Base-by-base conservation (phyloP, 2,888 invertebrate genomes). In the Drosophila seclusa region DNA sequence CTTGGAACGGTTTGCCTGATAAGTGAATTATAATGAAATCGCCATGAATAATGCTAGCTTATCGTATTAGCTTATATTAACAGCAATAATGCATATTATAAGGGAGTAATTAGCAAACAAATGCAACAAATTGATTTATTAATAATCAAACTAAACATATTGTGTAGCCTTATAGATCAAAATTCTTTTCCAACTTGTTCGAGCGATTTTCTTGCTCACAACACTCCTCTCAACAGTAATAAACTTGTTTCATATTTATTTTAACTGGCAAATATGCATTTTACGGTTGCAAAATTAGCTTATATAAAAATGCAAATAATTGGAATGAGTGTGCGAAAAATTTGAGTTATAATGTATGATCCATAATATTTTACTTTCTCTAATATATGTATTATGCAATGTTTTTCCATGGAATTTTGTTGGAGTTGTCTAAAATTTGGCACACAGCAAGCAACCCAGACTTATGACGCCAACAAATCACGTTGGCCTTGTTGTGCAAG, bases 381-480 rank as follows among this genome's bases (percentile, higher is more conserved):
- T 18, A 18, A 27, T 5, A 4, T 48, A 42, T 2, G 29, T 60
- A 18, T 78, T 60, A 50, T 31, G 29, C 24, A 59, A 52, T 68
- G 24, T 11, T 36, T 60, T 68, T 63, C 31, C 6, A 16, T 36
- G 42, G 27, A 78, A 67, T 38, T 31, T 32, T 29, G 45, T 16
- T 42, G 8, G 27, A 49, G 27, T 70, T 53, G 16, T 61, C 42
- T 38, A 49, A 40, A 58, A 71, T 76, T 69, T 53, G 60, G 31
- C 55, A 72, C 85, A 72, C 85, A 85, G 85, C 90, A 82, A 84
- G 89, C 45, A 38, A 55, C 78, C 48, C 82, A 85, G 85, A 89
- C 80, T 34, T 27, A 34, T 66, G 85, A 71, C 85, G 85, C 85
- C 85, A 74, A 57, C 11, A 21, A 31, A 62, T 59, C 53, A 57